phyloP scores from a whole-genome alignment of 2,888 invertebrate genomes.

The Thera obeliscata region DNA sequence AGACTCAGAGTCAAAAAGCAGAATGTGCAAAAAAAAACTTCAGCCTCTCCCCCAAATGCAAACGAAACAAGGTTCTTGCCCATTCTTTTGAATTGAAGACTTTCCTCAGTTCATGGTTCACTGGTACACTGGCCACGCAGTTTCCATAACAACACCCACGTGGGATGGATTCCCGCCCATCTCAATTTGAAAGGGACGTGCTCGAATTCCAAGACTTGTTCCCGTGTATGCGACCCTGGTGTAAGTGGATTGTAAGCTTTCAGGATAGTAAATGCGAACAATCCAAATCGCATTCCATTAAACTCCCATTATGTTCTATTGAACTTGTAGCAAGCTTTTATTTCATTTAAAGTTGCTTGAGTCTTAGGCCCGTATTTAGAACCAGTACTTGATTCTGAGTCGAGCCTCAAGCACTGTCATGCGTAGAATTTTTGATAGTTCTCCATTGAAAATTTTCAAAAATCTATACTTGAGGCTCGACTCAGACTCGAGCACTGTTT shows the following conservation, averaged over 20 bases:
- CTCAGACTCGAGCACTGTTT: too few species aligned
- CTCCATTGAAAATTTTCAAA: too few species aligned
- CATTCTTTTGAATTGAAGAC: conserved; percentile 34
- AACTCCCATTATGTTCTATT: too few species aligned
- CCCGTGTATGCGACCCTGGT: conserved; percentile 78
- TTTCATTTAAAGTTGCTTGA: too few species aligned
- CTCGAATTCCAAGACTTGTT: conserved; percentile 52
- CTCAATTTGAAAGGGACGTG: conserved; percentile 55
- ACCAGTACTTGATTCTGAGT: too few species aligned
- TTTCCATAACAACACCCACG: conserved; percentile 79
- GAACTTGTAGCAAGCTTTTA: neutral
- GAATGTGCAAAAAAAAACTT: too few species aligned
- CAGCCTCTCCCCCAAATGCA: too few species aligned
- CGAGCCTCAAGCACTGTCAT: too few species aligned
- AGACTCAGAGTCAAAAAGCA: too few species aligned
- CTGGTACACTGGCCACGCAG: conserved; percentile 69
- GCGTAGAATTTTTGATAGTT: too few species aligned
- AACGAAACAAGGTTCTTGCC: neutral
- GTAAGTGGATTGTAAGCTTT: conserved; percentile 87
- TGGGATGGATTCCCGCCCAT: conserved; percentile 72
- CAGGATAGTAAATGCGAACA: conserved; percentile 83
- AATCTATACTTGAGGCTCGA: too few species aligned
- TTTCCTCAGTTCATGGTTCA: conserved; percentile 59
- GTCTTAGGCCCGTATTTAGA: too few species aligned
- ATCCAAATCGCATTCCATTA: conserved; percentile 51